Conservation (phyloP, 2,888 invertebrate genomes). For the Hetaerina titia region DNA sequence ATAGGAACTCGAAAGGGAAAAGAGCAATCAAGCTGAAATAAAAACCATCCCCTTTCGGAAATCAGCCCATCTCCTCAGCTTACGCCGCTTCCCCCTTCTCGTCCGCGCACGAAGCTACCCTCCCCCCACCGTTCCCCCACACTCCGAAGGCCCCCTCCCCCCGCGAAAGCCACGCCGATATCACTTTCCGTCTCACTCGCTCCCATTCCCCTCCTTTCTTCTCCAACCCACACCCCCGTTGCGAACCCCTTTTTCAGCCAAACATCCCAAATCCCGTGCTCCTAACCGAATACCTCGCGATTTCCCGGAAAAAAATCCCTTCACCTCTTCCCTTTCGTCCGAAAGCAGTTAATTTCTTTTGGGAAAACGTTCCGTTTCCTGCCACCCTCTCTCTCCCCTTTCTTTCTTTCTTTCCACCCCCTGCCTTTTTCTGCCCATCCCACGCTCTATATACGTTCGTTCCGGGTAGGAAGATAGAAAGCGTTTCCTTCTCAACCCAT, state of each 20-base stretch:
- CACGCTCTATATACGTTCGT: not conserved
- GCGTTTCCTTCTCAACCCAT: not conserved
- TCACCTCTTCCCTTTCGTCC: not conserved
- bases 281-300: not conserved
- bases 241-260: not conserved
- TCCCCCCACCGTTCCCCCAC: not conserved
- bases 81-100: too few relatives aligned
- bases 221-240: not conserved
- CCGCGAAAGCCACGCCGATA: not conserved
- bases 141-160: not conserved
- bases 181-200: not conserved
- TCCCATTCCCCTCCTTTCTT: not conserved
- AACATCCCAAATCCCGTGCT: not conserved
- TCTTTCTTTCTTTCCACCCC: not conserved
- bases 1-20: conserved; percentile 12
- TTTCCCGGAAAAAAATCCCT: not conserved
- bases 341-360: not conserved
- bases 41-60: conserved; percentile 15
- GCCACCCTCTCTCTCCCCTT: not conserved
- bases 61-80: not conserved
- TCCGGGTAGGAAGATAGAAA: not conserved
- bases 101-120: not conserved
- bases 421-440: too few relatives aligned
- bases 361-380: not conserved
- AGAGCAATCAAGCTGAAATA: conserved; percentile 21